Evolutionary conservation across 92 coral and sea anemone species (phyloP), one percentile per base, ranked within the genome.

Genomic region (Paramuricea clavata): DNA sequence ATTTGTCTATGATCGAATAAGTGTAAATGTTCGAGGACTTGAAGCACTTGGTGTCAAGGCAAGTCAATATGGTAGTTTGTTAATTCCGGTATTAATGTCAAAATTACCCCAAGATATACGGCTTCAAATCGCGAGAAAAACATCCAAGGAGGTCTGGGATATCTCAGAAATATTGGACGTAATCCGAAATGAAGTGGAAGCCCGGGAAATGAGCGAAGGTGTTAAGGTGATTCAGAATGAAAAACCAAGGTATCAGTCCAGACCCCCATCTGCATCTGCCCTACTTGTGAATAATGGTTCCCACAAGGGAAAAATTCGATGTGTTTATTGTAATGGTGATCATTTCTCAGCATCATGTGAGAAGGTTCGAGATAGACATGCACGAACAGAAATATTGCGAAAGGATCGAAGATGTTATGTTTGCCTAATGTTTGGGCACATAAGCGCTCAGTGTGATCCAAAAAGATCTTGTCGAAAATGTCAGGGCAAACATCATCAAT

Each of bases 141-240:
- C 84, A 5, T 0, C 77, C 6, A 28, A 82, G 28, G 91, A 88
- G 0, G 83, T 88, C 21, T 88, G 91, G 92, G 71, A 89, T 9
- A 89, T 89, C 56, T 34, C 49, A 6, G 78, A 62, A 12, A 21
- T 78, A 11, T 60, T 91, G 16, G 82, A 83, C 5, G 59, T 84
- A 1, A 91, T 91, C 44, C 61, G 56, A 39, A 83, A 71, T 54
- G 94, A 87, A 77, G 49, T 91, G 28, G 89, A 91, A 30, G 94
- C 89, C 8, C 27, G 89, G 52, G 91, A 88, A 49, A 59, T 80
- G 3, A 91, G 87, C 57, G 93, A 91, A 30, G 69, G 80, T 61
- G 67, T 91, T 11, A 81, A 50, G 49, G 70, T 86, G 10, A 72
- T 49, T 23, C 4, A 39, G 4, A 10, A 39, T 39, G 44, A 80